Percentiles rank a stretch among this genome's conserved stretches.
Conservation (phyloP, 2,797 vertebrate genomes). For the Silurus aristotelis region DNA sequence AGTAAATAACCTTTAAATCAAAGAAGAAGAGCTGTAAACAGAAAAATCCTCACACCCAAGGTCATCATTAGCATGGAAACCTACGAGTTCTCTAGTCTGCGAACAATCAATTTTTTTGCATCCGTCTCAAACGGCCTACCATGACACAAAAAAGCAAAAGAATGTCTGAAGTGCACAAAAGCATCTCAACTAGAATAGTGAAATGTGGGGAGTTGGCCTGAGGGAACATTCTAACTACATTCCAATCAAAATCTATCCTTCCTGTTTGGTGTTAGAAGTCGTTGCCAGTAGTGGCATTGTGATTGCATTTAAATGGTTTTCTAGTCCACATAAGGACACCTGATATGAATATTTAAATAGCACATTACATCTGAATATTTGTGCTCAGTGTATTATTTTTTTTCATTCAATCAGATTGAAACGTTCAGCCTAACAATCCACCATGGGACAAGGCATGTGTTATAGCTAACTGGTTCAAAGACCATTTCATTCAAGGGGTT, state of each 20-base stretch:
- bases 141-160: constrained; percentile 1
- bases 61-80: not conserved
- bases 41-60: not conserved
- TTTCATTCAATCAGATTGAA: not conserved
- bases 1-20: not conserved
- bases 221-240: not conserved
- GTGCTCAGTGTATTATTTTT: not conserved
- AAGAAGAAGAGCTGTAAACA: not conserved
- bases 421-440: not conserved
- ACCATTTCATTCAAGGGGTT: not conserved
- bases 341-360: constrained; percentile 11
- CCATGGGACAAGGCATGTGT: not conserved
- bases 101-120: not conserved
- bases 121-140: not conserved
- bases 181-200: not conserved
- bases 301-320: not conserved
- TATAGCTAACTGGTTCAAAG: not conserved
- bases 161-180: not conserved
- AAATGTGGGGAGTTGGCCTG: not conserved
- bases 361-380: not conserved
- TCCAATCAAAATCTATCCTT: not conserved
- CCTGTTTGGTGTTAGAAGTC: not conserved
- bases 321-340: not conserved
- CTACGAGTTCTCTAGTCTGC: not conserved
- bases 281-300: too few species aligned